Evolutionary conservation across 2,113 vertebrate species (phyloP), one percentile per base, ranked within the genome.

Genomic region (Hippocampus comes): DNA sequence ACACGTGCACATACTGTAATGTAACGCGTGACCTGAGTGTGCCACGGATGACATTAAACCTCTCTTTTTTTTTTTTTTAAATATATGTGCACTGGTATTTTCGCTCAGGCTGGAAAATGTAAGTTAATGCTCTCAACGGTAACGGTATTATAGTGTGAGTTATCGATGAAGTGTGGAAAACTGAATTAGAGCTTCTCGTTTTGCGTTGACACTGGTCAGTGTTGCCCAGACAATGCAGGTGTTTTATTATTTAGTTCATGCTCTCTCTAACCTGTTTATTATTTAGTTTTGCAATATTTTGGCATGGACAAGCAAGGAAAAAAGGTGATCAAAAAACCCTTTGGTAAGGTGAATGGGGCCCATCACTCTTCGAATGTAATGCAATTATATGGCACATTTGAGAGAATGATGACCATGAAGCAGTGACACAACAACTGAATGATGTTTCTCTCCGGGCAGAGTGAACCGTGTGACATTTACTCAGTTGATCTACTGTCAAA

Each of bases 1-100:
- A 70, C 78, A 74, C 38, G 51, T 23, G 27, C 42, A 74, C 7
- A 30, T 46, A 59, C 18, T 27, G 25, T 30, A 17, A 7, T 60
- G 25, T 30, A 60, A 61, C 14, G 14, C 59, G 18, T 61, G 27
- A 61, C 59, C 59, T 18, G 27, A 30, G 59, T 61, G 59, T 61
- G 59, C 34, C n/a, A 48, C 21, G 14, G 42, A 46, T 15, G n/a
- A 66, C 42, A 66, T 66, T 64, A 42, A 42, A 14, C 63, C 10
- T 10, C 38, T 64, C 18, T 64, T 10, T 41, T 41, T 63, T 20
- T 51, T 23, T 21, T 2, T n/a, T n/a, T 8, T 55, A 25, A 25
- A 25, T 25, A 25, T 55, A n/a, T 56, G 12, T 15, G 25, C 23
- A 15, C 5, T 27, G 25, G 23, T 56, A 23, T 56, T 56, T 56